Evolutionary conservation across 2,113 vertebrate species (phyloP).

Genomic region (Orcinus orca): DNA sequence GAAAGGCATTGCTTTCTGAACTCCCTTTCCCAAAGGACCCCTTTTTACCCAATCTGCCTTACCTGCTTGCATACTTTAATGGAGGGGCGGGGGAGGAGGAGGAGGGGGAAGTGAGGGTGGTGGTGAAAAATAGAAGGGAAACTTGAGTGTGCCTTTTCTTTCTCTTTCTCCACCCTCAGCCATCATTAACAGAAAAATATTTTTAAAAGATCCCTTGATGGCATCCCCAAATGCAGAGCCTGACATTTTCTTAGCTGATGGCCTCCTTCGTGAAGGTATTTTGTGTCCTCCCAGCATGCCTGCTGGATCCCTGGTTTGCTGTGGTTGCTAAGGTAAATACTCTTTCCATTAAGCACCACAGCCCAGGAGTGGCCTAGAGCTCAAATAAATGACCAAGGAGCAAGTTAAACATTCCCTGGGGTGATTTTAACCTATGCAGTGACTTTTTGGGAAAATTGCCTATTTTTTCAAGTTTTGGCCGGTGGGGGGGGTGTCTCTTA

Average conservation of each 20-base stretch:
- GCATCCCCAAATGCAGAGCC: constrained; percentile 67
- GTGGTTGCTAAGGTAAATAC: constrained; percentile 76
- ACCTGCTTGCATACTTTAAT: background rate
- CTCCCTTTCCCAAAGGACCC: background rate
- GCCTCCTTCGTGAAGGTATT: constrained; percentile 65
- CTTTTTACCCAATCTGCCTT: background rate
- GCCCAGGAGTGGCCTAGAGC: constrained; percentile 72
- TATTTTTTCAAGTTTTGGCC: constrained; percentile 71
- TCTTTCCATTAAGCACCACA: constrained; percentile 72
- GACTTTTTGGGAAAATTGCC: constrained; percentile 74
- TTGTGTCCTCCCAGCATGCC: constrained; percentile 67
- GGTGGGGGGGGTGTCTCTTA: constrained; percentile 41
- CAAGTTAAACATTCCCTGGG: constrained; percentile 73
- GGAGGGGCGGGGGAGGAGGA: background rate
- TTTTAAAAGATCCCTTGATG: constrained; percentile 76
- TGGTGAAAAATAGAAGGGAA: constrained; percentile 26
- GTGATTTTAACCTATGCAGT: constrained; percentile 74
- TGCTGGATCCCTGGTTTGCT: constrained; percentile 63
- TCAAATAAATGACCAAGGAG: constrained; percentile 76
- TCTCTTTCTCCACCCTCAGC: constrained; percentile 41
- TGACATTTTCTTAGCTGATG: constrained; percentile 76
- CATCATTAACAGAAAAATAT: constrained; percentile 75
- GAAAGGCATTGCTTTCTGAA: background rate
- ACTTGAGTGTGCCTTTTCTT: constrained; percentile 33
- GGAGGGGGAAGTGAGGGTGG: background rate